Base-by-base conservation (phyloP, 2,888 invertebrate genomes). In the Plagiodera versicolora region DNA sequence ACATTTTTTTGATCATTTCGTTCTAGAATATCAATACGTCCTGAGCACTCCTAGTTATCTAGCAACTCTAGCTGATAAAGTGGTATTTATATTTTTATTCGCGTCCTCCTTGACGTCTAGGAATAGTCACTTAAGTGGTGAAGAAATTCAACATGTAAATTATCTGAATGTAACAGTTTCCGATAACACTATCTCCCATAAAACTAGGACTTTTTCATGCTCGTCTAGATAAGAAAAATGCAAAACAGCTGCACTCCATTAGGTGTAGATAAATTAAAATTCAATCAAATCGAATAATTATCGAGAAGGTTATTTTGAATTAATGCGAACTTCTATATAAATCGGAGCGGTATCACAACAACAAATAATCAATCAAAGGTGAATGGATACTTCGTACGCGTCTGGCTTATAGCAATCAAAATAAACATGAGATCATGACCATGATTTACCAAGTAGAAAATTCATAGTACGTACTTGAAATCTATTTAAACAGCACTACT, bases 31-130 rank as follows among this genome's bases (percentile, higher is more conserved):
- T n/a, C n/a, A n/a, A n/a, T n/a, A n/a, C n/a, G n/a, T n/a, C n/a
- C 77, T 77, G 69, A 56, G 63, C 72, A 72, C 72, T 75, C 76
- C 77, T 75, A 75, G 77, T 76, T 76, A 76, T 74, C 75, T 77
- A n/a, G n/a, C n/a, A n/a, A 74, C 76, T 77, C 75, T 75, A 68
- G 46, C 48, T 57, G 18, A 16, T 32, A 55, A 47, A 17, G 20
- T 19, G 47, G 30, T 46, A 30, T 48, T 48, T 20, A 48, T 17
- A n/a, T 14, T 39, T 39, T 14, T 39, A 39, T 39, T 32, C 39
- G 32, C 18, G 20, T 44, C 24, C 28, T 24, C 46, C 16, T 14
- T 44, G 50, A 58, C 58, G 58, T 64, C 56, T 66, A 62, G 62
- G 64, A 68, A 68, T 69, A 65, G 65, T 61, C 62, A 61, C 60